Evolutionary conservation across 1,140 invertebrate species (phyloP).

Genomic region (Calosoma granatense): DNA sequence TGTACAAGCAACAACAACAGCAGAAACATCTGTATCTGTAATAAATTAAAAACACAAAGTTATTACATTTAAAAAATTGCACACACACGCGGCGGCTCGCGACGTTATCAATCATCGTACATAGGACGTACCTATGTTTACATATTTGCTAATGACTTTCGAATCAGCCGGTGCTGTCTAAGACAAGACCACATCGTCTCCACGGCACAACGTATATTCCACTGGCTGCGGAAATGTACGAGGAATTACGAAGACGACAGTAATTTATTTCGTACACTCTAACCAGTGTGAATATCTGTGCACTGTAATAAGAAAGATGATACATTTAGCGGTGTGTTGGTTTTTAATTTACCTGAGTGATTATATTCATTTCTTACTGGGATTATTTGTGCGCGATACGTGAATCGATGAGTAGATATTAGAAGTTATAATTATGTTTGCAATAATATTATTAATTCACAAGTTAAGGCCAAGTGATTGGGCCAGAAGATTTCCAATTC

Average conservation of each 20-base stretch:
- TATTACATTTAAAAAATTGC: conserved; percentile 9
- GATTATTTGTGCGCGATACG: background rate
- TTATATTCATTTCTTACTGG: background rate
- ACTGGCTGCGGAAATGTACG: background rate
- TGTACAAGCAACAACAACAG: background rate
- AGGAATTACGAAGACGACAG: background rate
- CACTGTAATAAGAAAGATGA: conserved; percentile 6
- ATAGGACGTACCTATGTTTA: background rate
- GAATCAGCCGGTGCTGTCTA: background rate
- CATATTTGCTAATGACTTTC: conserved; percentile 8
- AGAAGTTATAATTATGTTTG: too few relatives aligned
- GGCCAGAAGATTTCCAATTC: too few relatives aligned
- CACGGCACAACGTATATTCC: background rate
- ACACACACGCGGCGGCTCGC: background rate
- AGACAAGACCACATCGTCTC: background rate
- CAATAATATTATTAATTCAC: too few relatives aligned
- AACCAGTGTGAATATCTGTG: background rate
- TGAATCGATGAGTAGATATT: too few relatives aligned
- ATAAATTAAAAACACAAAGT: conserved; percentile 1
- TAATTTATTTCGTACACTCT: background rate
- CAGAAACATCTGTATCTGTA: background rate
- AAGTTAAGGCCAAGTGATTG: too few relatives aligned
- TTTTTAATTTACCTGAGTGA: conserved; percentile 8
- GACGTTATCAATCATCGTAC: conserved; percentile 2
- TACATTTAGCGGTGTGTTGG: background rate